Conservation (phyloP, 2,113 vertebrate genomes). For the Cairina moschata region DNA sequence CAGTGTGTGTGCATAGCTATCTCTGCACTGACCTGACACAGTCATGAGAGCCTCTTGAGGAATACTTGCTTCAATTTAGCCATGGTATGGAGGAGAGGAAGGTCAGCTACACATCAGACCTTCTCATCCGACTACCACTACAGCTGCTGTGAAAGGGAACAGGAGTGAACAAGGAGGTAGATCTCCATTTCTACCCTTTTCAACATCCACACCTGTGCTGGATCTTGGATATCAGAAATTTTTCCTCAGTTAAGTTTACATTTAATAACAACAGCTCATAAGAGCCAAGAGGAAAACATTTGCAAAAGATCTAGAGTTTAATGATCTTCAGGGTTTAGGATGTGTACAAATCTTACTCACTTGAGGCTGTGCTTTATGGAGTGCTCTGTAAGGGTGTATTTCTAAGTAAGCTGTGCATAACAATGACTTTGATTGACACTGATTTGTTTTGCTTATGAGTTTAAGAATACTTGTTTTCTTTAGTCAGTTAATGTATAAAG, state of each 20-base stretch:
- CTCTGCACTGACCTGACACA: not conserved
- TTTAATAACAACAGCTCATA: not conserved
- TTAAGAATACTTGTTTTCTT: not conserved
- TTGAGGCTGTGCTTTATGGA: not conserved
- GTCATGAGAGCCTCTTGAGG: not conserved
- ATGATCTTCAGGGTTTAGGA: not conserved
- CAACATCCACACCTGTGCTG: not conserved
- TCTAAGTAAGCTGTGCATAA: not conserved
- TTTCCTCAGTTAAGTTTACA: not conserved
- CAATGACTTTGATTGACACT: not conserved
- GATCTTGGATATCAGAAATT: not conserved
- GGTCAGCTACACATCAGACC: not conserved
- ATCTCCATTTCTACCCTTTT: not conserved
- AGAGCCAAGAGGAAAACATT: not conserved
- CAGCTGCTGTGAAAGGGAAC: not conserved
- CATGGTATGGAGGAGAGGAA: accelerated
- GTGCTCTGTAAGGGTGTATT: not conserved
- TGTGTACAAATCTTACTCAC: not conserved
- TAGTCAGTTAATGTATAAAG: not conserved
- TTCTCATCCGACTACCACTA: not conserved
- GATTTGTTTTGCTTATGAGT: not conserved
- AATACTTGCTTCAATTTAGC: not conserved
- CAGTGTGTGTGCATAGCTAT: not conserved
- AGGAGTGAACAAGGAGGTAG: not conserved
- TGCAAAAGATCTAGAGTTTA: not conserved